These are phyloP conservation scores for Labroides dimidiatus DNA, from an alignment of 2,797 vertebrate genomes.

Conservation along the genomic window DNA sequence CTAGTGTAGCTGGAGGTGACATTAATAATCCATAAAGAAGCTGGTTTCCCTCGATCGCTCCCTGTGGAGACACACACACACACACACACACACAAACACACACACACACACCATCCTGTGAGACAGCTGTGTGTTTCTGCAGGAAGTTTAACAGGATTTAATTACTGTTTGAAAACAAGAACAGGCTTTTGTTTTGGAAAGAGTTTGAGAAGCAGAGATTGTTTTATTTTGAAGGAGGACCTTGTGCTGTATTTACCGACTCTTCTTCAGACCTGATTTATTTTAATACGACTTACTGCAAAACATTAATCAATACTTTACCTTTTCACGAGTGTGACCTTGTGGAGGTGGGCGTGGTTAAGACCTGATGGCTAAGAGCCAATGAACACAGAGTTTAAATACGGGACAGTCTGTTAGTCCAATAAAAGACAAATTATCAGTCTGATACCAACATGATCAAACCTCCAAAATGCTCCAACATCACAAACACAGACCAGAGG, in stretches of 20 bases:
- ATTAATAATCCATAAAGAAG: slow-evolving; percentile 77
- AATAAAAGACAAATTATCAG: too few relatives aligned
- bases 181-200: not conserved
- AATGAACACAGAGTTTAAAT: too few relatives aligned
- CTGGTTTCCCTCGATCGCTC: slow-evolving; percentile 65
- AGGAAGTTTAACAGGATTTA: slow-evolving; percentile 6
- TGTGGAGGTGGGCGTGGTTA: too few relatives aligned
- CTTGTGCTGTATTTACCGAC: not conserved
- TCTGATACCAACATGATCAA: too few relatives aligned
- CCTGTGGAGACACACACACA: slow-evolving; percentile 41
- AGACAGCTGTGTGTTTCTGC: slow-evolving; percentile 20
- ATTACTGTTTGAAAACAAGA: not conserved
- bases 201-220: too few relatives aligned
- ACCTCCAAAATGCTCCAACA: too few relatives aligned
- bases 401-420: too few relatives aligned
- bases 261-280: too few relatives aligned
- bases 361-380: too few relatives aligned
- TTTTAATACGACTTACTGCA: too few relatives aligned
- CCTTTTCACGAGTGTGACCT: too few relatives aligned
- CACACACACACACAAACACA: slow-evolving; percentile 10
- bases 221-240: not conserved
- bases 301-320: too few relatives aligned
- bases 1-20: slow-evolving; percentile 69
- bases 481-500: not conserved
- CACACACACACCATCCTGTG: slow-evolving; percentile 15